Base-by-base conservation (phyloP, 2,113 vertebrate species). In the Corythaixoides concolor region DNA sequence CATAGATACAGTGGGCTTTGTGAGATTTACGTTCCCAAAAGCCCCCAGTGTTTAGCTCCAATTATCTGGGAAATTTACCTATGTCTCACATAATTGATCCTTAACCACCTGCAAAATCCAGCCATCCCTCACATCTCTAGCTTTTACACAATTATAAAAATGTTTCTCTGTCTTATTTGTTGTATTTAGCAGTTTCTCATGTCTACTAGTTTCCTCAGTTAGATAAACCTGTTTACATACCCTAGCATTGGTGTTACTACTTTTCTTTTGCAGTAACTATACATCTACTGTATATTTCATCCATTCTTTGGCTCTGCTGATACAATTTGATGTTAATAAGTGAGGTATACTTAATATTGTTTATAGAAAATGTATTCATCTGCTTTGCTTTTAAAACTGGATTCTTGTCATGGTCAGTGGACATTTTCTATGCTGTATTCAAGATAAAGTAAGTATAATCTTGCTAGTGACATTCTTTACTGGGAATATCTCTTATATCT, bases 221-320 rank as follows among this genome's bases (percentile, higher is more conserved):
- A 68, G 6, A 35, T 12, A 73, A 76, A 50, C 1, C 4, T 32
- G 3, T 35, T 30, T 67, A 4, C 10, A 18, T 26, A 8, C 6
- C 8, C 13, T 50, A 64, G 35, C 7, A 50, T 5, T 1, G 2
- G 10, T 47, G 19, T 56, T 69, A 16, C 0, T 2, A 23, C 11
- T 60, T 72, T 49, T n/a, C 11, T 52, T 8, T 39, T 69, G 21
- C 8, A 64, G 33, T 16, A 69, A 41, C 4, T 32, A 2, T 19
- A 21, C 3, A 7, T 30, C 2, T 52, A 28, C 6, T n/a, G 5
- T 6, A 0, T 24, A 27, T 70, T 39, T 60, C 1, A 5, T 7
- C 30, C 7, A 23, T 56, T 30, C 28, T 64, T 84, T 80, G 11
- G 0, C 26, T 60, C 22, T 28, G 5, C 37, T 86, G 27, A 8